phyloP scores from a whole-genome alignment of 2,113 vertebrate genomes.

The Epinephelus cyanopodus region DNA sequence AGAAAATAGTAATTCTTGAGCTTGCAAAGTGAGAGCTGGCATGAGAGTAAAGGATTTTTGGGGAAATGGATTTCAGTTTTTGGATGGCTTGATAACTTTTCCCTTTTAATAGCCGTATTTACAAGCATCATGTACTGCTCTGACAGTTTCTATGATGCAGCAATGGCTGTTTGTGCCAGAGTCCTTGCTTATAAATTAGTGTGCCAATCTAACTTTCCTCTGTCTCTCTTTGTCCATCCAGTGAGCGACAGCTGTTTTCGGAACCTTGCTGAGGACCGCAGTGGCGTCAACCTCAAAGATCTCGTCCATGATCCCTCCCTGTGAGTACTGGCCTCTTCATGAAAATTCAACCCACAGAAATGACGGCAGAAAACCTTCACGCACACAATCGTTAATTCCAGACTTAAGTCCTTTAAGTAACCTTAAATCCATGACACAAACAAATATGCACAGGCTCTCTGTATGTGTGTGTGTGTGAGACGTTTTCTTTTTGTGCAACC shows the following conservation, averaged over 20 bases:
- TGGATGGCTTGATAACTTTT: not conserved
- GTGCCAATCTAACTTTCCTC: constrained; percentile 12
- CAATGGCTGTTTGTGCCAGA: not conserved
- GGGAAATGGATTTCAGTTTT: not conserved
- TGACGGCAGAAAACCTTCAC: not conserved
- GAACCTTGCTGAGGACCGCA: constrained; percentile 98
- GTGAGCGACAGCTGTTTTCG: constrained; percentile 99
- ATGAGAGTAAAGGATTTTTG: not conserved
- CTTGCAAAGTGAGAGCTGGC: not conserved
- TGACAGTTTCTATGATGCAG: not conserved
- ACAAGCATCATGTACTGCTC: not conserved
- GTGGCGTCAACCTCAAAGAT: constrained; percentile 99
- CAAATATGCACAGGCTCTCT: constrained; percentile 6
- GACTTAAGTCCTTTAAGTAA: constrained; percentile 18
- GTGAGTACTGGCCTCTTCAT: constrained; percentile 86
- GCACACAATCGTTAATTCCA: not conserved
- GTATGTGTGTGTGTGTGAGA: not conserved
- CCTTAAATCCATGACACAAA: not conserved
- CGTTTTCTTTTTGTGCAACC: constrained; percentile 45
- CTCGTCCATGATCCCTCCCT: constrained; percentile 98
- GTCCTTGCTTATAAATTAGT: not conserved
- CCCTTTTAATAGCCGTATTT: not conserved
- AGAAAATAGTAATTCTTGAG: not conserved
- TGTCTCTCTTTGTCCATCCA: constrained; percentile 73
- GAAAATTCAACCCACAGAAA: not conserved